These are phyloP conservation scores for Hylaeus anthracinus DNA, from an alignment of 1,140 invertebrate genomes.

Conservation along the genomic window DNA sequence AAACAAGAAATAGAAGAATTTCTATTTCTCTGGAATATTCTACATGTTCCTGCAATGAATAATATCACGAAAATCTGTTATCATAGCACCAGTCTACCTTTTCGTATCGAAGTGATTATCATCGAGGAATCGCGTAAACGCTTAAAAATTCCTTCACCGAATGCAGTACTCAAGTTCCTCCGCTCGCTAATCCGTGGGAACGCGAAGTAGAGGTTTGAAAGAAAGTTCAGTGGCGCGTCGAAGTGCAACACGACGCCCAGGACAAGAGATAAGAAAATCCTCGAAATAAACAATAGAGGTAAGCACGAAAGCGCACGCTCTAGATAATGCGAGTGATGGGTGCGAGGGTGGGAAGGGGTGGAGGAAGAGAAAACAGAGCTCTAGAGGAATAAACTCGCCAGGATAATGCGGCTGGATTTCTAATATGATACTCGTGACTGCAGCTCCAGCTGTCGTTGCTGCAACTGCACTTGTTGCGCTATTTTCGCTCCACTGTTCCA, in stretches of 20 bases:
- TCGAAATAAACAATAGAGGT: constrained; percentile 31
- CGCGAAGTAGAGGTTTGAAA: background rate
- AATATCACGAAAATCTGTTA: no score
- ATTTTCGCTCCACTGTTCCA: constrained; percentile 48
- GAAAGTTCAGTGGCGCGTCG: constrained; percentile 17
- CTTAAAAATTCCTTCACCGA: background rate
- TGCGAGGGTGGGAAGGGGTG: no score
- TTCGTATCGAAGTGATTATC: no score
- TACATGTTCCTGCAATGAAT: no score
- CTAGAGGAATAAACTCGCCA: constrained; percentile 48
- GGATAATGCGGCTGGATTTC: constrained; percentile 56
- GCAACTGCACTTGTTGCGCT: constrained; percentile 69
- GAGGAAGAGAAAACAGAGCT: constrained; percentile 20
- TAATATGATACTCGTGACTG: constrained; percentile 42
- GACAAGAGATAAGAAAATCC: constrained; percentile 49
- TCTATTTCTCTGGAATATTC: no score
- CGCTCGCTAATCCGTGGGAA: no score
- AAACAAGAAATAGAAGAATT: no score
- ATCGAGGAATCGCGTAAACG: background rate
- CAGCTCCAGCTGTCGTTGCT: constrained; percentile 41
- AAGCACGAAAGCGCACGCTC: background rate
- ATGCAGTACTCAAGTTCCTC: background rate
- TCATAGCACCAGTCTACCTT: no score
- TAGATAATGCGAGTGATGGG: background rate
- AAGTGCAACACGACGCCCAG: background rate